Conservation (phyloP, 2,113 vertebrate genomes). For the Cygnus buccinator region DNA sequence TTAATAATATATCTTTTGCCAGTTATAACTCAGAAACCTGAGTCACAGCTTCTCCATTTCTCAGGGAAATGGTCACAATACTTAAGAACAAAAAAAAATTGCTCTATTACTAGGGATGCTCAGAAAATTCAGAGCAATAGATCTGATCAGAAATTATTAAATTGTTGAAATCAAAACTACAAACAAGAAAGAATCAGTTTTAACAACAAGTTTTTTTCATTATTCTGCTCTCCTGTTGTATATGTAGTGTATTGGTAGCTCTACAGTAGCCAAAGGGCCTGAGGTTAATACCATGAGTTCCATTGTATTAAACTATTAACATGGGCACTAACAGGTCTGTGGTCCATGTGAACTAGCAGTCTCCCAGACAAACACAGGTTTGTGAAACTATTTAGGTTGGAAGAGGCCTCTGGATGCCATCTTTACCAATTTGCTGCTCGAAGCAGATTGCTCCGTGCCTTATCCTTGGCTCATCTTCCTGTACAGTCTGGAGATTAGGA, state of each 20-base stretch:
- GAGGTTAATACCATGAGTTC: rapidly evolving
- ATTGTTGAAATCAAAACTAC: neutral
- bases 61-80: neutral
- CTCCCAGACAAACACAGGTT: neutral
- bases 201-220: neutral
- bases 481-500: neutral
- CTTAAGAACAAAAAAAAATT: neutral
- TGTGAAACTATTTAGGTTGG: neutral
- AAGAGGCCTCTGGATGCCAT: neutral
- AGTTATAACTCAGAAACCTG: neutral
- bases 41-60: neutral
- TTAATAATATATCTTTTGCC: neutral
- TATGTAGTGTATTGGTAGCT: neutral
- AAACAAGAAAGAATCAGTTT: neutral
- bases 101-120: neutral
- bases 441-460: neutral
- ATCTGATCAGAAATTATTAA: neutral
- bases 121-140: neutral
- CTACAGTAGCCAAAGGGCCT: neutral
- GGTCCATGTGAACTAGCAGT: neutral
- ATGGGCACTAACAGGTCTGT: too few species aligned
- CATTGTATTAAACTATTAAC: neutral
- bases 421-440: neutral
- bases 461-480: neutral
- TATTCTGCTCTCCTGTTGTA: neutral